Evolutionary conservation across 2,797 vertebrate genomes (phyloP).

Genomic region (Agapornis canus): DNA sequence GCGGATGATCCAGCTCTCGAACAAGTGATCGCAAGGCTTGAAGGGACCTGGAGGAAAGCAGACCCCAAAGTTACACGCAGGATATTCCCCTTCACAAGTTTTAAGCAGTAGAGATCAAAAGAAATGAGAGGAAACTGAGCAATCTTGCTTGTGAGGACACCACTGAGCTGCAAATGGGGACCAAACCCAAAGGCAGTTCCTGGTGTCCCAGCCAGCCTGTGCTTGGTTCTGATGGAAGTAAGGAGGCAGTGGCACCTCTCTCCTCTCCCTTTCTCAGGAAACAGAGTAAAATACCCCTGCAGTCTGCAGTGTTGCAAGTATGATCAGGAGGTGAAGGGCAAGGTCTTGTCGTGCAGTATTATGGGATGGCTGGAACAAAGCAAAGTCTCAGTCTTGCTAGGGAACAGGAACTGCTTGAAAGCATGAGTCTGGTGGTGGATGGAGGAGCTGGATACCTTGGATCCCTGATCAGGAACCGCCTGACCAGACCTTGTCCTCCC

Average conservation of each 20-base stretch:
- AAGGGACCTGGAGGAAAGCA: constrained; percentile 86
- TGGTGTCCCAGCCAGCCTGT: not conserved
- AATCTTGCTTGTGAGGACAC: not conserved
- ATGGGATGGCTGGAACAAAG: not conserved
- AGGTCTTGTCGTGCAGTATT: not conserved
- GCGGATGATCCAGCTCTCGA: constrained; percentile 94
- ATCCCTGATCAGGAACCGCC: not conserved
- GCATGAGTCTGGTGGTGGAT: not conserved
- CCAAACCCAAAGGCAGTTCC: not conserved
- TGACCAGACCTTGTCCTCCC: not conserved
- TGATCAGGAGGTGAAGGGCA: not conserved
- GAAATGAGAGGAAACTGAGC: not conserved
- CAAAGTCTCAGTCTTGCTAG: not conserved
- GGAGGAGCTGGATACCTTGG: not conserved
- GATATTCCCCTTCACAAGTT: not conserved
- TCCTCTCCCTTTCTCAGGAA: not conserved
- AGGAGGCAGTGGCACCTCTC: not conserved
- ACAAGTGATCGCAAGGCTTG: constrained; percentile 91
- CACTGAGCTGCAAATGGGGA: not conserved
- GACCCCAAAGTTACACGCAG: not conserved
- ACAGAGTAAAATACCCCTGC: not conserved
- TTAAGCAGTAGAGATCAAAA: not conserved
- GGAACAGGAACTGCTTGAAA: not conserved
- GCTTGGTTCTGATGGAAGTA: not conserved
- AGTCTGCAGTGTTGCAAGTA: not conserved